phyloP scores from a whole-genome alignment of 2,888 invertebrate genomes.

The Pyrrhia umbra region DNA sequence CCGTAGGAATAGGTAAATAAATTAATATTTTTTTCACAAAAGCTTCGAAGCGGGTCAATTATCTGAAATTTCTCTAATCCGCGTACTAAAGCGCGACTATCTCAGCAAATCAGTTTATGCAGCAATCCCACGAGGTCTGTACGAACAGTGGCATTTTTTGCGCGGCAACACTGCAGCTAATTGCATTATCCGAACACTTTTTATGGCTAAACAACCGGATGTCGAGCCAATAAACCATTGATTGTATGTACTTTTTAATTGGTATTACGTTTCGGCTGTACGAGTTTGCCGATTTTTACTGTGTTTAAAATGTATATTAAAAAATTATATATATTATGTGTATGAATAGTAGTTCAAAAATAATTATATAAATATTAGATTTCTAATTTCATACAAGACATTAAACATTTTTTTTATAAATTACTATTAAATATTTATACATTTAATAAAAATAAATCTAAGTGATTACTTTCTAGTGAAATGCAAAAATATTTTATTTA shows the following conservation, averaged over 20 bases:
- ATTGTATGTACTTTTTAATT: constrained; percentile 35
- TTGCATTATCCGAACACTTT: constrained; percentile 46
- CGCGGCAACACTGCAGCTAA: constrained; percentile 23
- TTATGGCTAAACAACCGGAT: constrained; percentile 59
- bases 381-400: neutral
- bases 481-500: no score
- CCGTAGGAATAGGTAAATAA: no score
- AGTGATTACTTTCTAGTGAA: no score
- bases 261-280: neutral
- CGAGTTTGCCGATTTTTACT: neutral
- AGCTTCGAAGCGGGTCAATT: neutral
- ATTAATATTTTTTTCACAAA: no score
- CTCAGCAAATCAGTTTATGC: constrained; percentile 13
- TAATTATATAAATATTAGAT: neutral
- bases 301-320: neutral
- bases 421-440: no score
- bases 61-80: constrained; percentile 18
- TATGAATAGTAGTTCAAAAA: neutral
- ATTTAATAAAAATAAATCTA: no score
- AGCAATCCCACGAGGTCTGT: constrained; percentile 43
- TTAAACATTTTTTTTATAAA: no score
- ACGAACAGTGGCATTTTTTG: constrained; percentile 31
- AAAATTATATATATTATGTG: neutral
- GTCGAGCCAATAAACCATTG: constrained; percentile 52
- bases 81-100: constrained; percentile 15